Conservation (phyloP, 2,797 vertebrate species). For the Arrhamphus sclerolepis region DNA sequence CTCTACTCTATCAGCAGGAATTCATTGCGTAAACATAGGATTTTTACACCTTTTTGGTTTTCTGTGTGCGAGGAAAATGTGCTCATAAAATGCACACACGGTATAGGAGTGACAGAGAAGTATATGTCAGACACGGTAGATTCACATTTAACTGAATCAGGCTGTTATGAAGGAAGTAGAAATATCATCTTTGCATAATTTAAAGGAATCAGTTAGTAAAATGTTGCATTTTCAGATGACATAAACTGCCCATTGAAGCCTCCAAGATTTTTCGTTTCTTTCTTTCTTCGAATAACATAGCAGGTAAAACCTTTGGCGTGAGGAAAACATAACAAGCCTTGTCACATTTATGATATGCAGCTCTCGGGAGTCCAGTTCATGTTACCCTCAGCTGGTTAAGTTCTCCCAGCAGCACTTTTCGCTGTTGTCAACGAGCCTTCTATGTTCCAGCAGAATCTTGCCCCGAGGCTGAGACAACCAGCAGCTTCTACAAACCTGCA, state of each 20-base stretch:
- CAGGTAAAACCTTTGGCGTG: not conserved
- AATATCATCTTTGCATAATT: constrained; percentile 4
- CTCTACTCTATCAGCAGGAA: constrained; percentile 50
- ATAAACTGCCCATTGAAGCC: too few relatives aligned
- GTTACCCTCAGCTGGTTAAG: constrained; percentile 20
- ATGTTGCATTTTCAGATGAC: not conserved
- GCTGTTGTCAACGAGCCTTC: constrained; percentile 52
- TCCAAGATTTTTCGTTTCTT: too few relatives aligned
- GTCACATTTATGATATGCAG: constrained; percentile 15
- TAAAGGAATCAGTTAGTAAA: constrained; percentile 21
- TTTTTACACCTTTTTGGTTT: constrained; percentile 45
- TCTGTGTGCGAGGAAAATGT: not conserved
- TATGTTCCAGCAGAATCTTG: constrained; percentile 37
- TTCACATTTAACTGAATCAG: constrained; percentile 15
- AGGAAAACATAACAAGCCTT: constrained; percentile 22
- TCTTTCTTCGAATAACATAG: constrained; percentile 2
- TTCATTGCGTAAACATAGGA: constrained; percentile 34
- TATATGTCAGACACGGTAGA: constrained; percentile 14
- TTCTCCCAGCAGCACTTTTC: constrained; percentile 36
- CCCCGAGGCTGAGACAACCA: constrained; percentile 36
- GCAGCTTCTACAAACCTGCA: constrained; percentile 25
- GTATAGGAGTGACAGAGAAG: constrained; percentile 21
- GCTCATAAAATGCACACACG: constrained; percentile 6
- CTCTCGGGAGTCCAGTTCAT: constrained; percentile 15
- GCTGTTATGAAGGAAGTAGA: constrained; percentile 25